phyloP scores from a whole-genome alignment of 2,888 invertebrate genomes.

The Axea sp. region DNA sequence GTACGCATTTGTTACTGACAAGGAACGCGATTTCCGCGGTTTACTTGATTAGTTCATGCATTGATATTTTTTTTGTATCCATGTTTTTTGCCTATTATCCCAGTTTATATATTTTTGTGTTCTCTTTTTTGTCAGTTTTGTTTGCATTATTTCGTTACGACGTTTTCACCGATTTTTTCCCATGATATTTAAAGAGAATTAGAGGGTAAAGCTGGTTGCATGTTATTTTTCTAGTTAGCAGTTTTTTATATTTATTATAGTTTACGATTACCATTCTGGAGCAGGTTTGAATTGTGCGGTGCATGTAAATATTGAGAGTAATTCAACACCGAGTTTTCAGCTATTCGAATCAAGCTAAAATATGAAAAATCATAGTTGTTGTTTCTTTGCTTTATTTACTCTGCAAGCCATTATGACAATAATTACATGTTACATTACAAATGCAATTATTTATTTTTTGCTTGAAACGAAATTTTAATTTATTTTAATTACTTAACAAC shows the following conservation, averaged over 20 bases:
- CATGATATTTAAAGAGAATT: conserved; percentile 22
- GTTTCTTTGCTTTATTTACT: no score
- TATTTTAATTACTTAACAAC: no score
- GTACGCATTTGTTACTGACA: conserved; percentile 28
- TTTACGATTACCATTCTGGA: neutral
- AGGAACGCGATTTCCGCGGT: conserved; percentile 36
- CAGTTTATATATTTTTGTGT: neutral
- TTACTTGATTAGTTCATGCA: conserved; percentile 33
- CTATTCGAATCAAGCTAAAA: no score
- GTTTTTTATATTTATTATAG: conserved; percentile 4
- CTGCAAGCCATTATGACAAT: no score
- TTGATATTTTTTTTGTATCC: neutral
- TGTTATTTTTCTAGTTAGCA: conserved; percentile 6
- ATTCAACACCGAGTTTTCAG: no score
- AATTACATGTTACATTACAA: no score
- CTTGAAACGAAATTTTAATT: no score
- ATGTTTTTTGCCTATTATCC: no score
- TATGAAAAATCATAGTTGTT: no score
- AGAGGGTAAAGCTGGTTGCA: neutral
- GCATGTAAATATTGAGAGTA: conserved; percentile 7
- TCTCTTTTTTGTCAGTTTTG: conserved; percentile 11
- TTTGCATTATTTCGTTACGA: conserved; percentile 25
- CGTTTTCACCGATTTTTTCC: conserved; percentile 4
- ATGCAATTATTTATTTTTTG: no score
- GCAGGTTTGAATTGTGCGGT: conserved; percentile 1